phyloP scores from a whole-genome alignment of 23 tunicate genomes.

The Ciona savignyi region DNA sequence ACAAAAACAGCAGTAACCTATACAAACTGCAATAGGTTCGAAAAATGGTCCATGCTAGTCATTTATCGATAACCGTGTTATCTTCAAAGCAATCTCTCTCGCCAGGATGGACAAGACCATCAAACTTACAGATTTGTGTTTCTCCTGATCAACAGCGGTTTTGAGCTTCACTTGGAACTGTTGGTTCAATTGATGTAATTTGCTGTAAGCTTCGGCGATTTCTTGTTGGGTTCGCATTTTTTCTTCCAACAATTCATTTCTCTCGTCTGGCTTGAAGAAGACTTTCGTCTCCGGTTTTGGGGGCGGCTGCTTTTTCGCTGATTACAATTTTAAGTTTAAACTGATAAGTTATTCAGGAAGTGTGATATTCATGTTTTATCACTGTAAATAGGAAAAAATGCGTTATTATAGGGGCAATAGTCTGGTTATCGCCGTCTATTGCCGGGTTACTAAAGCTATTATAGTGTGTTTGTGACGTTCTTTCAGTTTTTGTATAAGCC shows the following conservation, averaged over 20 bases:
- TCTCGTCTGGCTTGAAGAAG: conserved; percentile 6
- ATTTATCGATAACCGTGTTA: no score
- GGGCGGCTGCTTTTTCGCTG: background rate
- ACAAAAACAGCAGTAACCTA: no score
- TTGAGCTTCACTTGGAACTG: conserved; percentile 14
- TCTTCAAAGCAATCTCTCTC: no score
- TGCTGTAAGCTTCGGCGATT: background rate
- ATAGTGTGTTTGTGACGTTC: no score
- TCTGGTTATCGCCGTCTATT: no score
- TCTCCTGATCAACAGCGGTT: conserved; percentile 19
- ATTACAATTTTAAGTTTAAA: background rate
- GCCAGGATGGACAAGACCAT: background rate
- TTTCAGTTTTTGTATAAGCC: no score
- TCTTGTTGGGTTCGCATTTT: conserved; percentile 3
- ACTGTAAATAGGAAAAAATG: no score
- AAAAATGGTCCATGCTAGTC: background rate
- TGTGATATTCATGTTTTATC: no score
- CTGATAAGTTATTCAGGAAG: no score
- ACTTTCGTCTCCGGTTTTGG: conserved; percentile 8
- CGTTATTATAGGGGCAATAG: no score
- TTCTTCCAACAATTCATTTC: conserved; percentile 9
- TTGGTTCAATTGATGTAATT: background rate
- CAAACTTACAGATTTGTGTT: conserved; percentile 16
- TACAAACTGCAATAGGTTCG: background rate
- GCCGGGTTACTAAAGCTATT: no score